Conservation (phyloP, 1,140 invertebrate genomes). For the Brachionus rotundiformis region DNA sequence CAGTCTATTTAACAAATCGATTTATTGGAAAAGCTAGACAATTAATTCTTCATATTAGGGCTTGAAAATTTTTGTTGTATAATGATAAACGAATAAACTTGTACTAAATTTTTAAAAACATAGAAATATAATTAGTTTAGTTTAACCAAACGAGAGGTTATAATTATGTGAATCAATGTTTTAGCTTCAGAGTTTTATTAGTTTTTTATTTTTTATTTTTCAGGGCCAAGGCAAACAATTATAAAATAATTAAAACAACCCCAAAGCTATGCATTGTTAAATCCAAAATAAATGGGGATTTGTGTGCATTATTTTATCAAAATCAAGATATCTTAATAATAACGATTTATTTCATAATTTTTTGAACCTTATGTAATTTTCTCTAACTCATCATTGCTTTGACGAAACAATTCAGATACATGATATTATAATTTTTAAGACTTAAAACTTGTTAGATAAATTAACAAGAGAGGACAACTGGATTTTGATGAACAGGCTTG, state of each 20-base stretch:
- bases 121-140: slow-evolving; percentile 34
- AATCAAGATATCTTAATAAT: not conserved
- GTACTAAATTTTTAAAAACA: not conserved
- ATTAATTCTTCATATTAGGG: not conserved
- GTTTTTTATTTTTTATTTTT: slow-evolving; percentile 23
- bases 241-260: slow-evolving; percentile 12
- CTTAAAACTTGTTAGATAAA: no score
- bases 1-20: slow-evolving; percentile 30
- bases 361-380: not conserved
- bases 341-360: not conserved
- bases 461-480: no score
- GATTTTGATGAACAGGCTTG: no score
- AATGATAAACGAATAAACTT: slow-evolving; percentile 28
- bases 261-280: not conserved
- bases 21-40: not conserved
- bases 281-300: slow-evolving; percentile 2
- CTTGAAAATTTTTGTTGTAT: slow-evolving; percentile 22
- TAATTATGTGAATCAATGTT: slow-evolving; percentile 23
- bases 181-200: not conserved
- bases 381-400: not conserved
- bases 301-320: slow-evolving; percentile 10
- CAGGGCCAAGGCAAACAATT: slow-evolving; percentile 38
- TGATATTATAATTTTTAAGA: not conserved
- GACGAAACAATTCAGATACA: not conserved
- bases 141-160: not conserved